Evolutionary conservation across 2,113 vertebrate genomes (phyloP), one percentile per base, ranked within the genome.

Genomic region (Noctilio leporinus): DNA sequence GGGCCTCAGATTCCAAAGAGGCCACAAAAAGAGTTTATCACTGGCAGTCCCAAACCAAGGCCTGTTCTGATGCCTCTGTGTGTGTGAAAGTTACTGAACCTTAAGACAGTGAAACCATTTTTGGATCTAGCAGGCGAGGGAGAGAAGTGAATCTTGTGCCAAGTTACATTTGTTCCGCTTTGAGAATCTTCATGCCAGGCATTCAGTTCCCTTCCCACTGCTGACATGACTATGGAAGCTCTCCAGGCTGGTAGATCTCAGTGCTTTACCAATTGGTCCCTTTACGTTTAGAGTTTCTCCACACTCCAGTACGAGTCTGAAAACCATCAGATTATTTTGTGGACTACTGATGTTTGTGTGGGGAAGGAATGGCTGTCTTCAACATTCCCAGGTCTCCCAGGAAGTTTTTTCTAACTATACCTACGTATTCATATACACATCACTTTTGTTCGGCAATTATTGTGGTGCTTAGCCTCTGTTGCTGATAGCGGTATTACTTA

Each of bases 221-320:
- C 73, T 30, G 19, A 26, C 12, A 0, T 5, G 12, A 0, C 0
- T 3, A 3, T 11, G 3, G 38, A n/a, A 22, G 30, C 33, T 35
- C 43, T 53, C 2, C 0, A 55, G 49, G 30, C 73, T 30, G 55
- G 45, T 57, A 43, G 20, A 30, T n/a, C 22, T 1, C 14, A 19
- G 51, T 64, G 69, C 35, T 64, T 69, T 86, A 65, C 67, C 57
- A 0, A 2, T 1, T 14, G 57, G n/a, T 28, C 30, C 70, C 75
- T 51, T 81, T 75, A 5, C 14, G 8, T 16, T 14, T 9, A 10
- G 9, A 5, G 1, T 17, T 47, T 5, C 40, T 30, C 43, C 45
- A 4, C n/a, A 30, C 35, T 33, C 51, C 22, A 15, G 38, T 11
- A 20, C 38, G 24, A 0, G 24, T 85, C 51, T 45, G 62, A 75